Conservation (phyloP, 2,113 vertebrate species). For the Amblyopsis rosae region DNA sequence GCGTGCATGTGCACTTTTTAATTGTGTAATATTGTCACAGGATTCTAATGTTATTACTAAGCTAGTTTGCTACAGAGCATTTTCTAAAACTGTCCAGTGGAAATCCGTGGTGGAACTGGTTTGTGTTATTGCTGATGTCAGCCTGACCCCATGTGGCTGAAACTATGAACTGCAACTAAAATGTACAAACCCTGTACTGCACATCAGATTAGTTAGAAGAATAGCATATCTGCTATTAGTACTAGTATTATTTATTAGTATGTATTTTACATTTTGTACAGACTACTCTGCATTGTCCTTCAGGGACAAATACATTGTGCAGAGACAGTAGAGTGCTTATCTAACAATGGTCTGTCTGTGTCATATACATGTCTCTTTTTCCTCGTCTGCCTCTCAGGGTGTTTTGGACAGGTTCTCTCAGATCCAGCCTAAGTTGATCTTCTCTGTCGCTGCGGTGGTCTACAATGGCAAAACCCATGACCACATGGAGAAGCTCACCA, state of each 20-base stretch:
- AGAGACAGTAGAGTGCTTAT: not conserved
- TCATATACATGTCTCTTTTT: not conserved
- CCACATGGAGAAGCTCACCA: conserved; percentile 91
- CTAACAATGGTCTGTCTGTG: not conserved
- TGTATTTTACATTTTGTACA: too few relatives aligned
- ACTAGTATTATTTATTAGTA: too few relatives aligned
- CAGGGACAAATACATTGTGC: not conserved
- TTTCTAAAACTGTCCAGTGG: not conserved
- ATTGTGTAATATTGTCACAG: too few relatives aligned
- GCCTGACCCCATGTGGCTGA: conserved; percentile 36
- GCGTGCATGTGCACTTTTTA: not conserved
- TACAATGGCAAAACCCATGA: conserved; percentile 91
- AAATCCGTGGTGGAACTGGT: too few relatives aligned
- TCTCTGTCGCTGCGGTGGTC: conserved; percentile 92
- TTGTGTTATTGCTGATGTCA: conserved; percentile 15
- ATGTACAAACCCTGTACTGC: not conserved
- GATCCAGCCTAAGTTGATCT: conserved; percentile 93
- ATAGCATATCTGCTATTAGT: too few relatives aligned
- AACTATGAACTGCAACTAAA: not conserved
- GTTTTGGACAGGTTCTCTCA: conserved; percentile 96
- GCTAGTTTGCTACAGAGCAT: too few relatives aligned
- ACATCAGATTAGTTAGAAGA: too few relatives aligned
- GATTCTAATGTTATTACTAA: too few relatives aligned
- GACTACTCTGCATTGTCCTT: too few relatives aligned
- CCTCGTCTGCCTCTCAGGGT: conserved; percentile 73